Evolutionary conservation across 2,797 vertebrate genomes (phyloP).

Genomic region (Muraenolepis orangiensis): DNA sequence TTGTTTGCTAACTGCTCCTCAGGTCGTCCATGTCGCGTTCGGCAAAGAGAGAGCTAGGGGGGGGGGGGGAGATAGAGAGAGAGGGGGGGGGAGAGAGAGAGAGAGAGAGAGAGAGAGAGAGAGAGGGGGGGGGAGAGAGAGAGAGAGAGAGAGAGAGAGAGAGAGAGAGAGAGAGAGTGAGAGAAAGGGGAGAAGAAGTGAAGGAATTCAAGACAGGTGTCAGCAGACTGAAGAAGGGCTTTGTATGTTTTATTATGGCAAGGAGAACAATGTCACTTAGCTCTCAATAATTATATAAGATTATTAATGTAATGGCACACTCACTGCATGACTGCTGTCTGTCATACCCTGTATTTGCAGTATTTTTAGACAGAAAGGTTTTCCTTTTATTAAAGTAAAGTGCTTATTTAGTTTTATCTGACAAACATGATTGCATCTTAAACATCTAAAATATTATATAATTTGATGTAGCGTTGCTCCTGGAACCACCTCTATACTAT

Average conservation of each 20-base stretch:
- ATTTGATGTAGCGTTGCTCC: too few species aligned
- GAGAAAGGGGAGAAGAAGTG: not conserved
- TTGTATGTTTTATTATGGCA: not conserved
- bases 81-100: too few species aligned
- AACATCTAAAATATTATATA: not conserved
- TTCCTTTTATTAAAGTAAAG: not conserved
- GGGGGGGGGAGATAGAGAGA: too few species aligned
- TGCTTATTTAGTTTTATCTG: not conserved
- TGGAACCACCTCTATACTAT: not conserved
- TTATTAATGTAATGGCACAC: too few species aligned
- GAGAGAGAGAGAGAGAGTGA: too few species aligned
- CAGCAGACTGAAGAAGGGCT: not conserved
- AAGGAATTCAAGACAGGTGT: constrained; percentile 25
- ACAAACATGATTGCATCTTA: not conserved
- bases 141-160: too few species aligned
- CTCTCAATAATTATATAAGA: not conserved
- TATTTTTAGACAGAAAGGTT: not conserved
- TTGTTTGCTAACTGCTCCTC: constrained; percentile 48
- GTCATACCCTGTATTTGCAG: not conserved
- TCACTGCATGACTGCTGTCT: not conserved
- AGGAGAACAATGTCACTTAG: not conserved
- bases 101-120: too few species aligned
- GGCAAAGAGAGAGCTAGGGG: not conserved
- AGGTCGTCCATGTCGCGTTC: constrained; percentile 25
- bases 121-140: too few species aligned